Evolutionary conservation across 2,113 vertebrate species (phyloP).

Genomic region (Seriola dumerili): DNA sequence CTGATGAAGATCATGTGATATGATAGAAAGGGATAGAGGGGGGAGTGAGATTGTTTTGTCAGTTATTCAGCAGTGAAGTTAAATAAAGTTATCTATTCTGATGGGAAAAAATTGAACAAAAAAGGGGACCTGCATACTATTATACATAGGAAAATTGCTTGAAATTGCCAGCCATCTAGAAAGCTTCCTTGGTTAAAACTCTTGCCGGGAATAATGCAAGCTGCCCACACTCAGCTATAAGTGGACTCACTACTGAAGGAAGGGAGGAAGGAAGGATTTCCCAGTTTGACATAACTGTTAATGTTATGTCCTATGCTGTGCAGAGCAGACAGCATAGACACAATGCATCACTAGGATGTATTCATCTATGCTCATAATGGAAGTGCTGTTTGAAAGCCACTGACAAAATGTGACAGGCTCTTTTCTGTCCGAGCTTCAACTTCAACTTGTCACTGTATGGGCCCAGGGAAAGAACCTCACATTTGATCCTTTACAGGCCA

Average conservation of each 20-base stretch:
- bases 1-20: neutral
- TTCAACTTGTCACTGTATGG: neutral
- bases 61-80: neutral
- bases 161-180: neutral
- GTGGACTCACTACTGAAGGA: neutral
- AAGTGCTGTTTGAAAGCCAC: constrained; percentile 53
- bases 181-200: neutral
- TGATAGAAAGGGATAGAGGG: no score
- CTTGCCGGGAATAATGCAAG: neutral
- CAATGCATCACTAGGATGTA: constrained; percentile 15
- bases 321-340: neutral
- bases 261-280: neutral
- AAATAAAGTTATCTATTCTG: neutral
- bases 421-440: constrained; percentile 3
- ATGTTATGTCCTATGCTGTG: neutral
- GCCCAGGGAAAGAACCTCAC: constrained; percentile 10
- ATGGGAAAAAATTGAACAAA: no score
- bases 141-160: no score
- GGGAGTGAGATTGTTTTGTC: neutral
- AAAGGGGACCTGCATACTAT: neutral
- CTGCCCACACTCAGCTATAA: neutral
- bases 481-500: constrained; percentile 42
- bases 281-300: neutral
- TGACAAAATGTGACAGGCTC: constrained; percentile 18
- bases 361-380: neutral